These are phyloP conservation scores for Drymonia ruficornis DNA, from an alignment of 2,888 invertebrate genomes.

Conservation along the genomic window DNA sequence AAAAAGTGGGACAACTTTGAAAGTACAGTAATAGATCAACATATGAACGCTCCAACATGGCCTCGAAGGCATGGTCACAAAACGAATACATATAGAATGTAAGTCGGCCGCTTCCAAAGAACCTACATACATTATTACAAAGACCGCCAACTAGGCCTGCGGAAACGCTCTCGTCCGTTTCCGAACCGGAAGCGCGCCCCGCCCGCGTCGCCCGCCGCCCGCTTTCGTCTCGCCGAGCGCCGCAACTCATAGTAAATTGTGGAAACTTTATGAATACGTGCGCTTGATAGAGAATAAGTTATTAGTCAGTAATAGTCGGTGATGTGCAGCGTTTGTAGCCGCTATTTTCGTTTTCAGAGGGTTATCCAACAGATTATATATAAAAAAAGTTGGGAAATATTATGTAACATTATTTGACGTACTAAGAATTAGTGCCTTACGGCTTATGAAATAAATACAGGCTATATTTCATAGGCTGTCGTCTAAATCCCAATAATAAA, in stretches of 20 bases:
- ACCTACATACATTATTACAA: conserved; percentile 33
- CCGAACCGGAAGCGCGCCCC: conserved; percentile 41
- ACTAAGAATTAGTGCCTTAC: too few species aligned
- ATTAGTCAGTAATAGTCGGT: neutral
- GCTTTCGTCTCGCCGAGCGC: neutral
- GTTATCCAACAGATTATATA: neutral
- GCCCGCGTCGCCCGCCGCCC: conserved; percentile 12
- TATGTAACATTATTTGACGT: too few species aligned
- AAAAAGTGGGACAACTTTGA: neutral
- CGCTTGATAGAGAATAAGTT: neutral
- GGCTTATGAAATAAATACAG: too few species aligned
- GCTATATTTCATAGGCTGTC: too few species aligned
- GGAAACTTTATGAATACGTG: conserved; percentile 1
- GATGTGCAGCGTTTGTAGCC: neutral
- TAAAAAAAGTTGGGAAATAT: too few species aligned
- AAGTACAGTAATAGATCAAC: neutral
- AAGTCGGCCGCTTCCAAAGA: neutral
- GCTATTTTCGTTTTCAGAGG: neutral
- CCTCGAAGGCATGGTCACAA: neutral
- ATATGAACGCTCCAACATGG: neutral
- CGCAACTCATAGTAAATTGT: conserved; percentile 4
- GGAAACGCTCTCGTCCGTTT: conserved; percentile 49
- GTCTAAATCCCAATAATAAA: too few species aligned
- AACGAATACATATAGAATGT: neutral
- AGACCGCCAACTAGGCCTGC: conserved; percentile 41